Conservation (phyloP, 2,888 invertebrate genomes). For the Laspeyria flexula region DNA sequence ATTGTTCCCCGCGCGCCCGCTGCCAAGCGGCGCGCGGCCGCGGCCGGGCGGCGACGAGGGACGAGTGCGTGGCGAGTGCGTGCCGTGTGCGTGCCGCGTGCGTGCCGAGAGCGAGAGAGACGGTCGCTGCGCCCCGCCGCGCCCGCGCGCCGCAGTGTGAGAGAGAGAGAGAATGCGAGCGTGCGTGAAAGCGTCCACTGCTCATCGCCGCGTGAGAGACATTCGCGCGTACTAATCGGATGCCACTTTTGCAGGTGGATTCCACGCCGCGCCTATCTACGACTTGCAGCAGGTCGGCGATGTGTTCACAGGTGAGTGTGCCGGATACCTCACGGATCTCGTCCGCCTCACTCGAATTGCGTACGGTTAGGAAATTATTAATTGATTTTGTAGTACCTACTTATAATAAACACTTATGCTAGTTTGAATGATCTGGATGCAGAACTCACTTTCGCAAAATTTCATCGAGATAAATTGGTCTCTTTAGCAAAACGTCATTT, state of each 20-base stretch:
- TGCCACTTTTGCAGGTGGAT: conserved; percentile 67
- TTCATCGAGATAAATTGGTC: too few relatives aligned
- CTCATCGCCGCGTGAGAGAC: conserved; percentile 24
- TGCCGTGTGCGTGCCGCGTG: not conserved
- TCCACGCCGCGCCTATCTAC: conserved; percentile 90
- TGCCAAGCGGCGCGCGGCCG: conserved; percentile 29
- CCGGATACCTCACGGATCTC: not conserved
- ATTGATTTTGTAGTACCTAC: too few relatives aligned
- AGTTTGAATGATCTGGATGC: too few relatives aligned
- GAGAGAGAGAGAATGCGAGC: conserved; percentile 6
- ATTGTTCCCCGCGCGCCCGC: conserved; percentile 46
- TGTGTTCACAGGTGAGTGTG: conserved; percentile 91
- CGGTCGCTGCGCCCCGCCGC: conserved; percentile 3
- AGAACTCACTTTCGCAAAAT: too few relatives aligned
- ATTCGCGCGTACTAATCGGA: conserved; percentile 31
- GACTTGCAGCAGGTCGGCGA: conserved; percentile 95
- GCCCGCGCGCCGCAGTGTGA: conserved; percentile 12
- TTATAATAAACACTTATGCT: too few relatives aligned
- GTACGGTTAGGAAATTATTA: too few relatives aligned
- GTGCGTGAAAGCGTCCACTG: conserved; percentile 45
- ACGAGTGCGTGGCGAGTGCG: not conserved
- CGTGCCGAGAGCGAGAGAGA: conserved; percentile 10
- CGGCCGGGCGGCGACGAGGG: conserved; percentile 1
- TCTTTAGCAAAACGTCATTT: too few relatives aligned
- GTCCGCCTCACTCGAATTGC: too few relatives aligned